Percentiles rank a stretch among this genome's conserved stretches.
Conservation (phyloP, 92 coral and sea anemone species). For the Bergia sp. region DNA sequence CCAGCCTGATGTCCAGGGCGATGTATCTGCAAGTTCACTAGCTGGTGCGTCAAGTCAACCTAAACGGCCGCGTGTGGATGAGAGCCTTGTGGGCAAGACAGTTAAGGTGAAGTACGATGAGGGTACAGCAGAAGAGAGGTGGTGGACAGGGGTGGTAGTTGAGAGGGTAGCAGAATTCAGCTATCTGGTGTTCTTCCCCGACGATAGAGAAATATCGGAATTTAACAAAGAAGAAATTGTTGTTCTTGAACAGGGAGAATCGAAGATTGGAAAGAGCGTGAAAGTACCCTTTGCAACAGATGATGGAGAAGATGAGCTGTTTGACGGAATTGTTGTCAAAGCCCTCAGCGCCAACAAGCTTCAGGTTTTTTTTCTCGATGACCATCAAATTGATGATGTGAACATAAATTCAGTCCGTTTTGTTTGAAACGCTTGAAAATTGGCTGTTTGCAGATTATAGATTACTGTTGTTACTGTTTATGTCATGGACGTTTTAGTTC, state of each 20-base stretch:
- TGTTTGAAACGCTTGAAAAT: constrained; percentile 23
- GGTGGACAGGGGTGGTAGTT: constrained; percentile 21
- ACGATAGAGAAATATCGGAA: constrained; percentile 31
- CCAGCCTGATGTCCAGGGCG: constrained; percentile 25
- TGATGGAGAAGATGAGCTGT: constrained; percentile 38
- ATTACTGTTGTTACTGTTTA: constrained; percentile 20
- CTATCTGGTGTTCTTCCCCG: constrained; percentile 38
- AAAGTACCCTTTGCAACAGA: constrained; percentile 37
- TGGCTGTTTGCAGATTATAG: constrained; percentile 21
- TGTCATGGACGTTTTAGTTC: constrained; percentile 27
- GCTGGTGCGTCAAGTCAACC: constrained; percentile 28
- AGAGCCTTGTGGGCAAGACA: constrained; percentile 24
- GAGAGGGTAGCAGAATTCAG: neutral
- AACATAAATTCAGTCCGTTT: constrained; percentile 29
- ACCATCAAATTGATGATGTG: constrained; percentile 32
- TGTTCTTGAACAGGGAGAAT: constrained; percentile 34
- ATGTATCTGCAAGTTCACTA: constrained; percentile 18
- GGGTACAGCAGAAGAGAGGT: constrained; percentile 39
- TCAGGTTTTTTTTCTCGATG: constrained; percentile 24
- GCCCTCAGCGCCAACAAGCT: constrained; percentile 30
- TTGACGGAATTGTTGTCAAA: constrained; percentile 31
- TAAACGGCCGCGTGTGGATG: constrained; percentile 39
- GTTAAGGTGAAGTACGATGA: constrained; percentile 37
- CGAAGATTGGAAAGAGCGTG: constrained; percentile 22
- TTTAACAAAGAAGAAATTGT: constrained; percentile 29